Evolutionary conservation across 1,140 invertebrate species (phyloP), one percentile per base, ranked within the genome.

Genomic region (Lucilia sericata): DNA sequence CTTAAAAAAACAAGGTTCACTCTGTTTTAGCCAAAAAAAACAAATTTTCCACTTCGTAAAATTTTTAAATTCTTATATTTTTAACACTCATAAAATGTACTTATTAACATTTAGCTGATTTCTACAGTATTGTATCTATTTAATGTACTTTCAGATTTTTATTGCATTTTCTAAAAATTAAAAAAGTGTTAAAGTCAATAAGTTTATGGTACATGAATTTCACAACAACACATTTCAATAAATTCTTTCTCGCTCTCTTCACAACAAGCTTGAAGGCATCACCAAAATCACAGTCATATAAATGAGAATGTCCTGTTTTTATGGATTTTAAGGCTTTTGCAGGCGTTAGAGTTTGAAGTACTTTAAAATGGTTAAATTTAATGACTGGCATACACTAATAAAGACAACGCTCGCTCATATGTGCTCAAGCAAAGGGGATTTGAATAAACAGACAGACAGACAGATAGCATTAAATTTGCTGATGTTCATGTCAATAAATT

Each of bases 401-500:
- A 13, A 17, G 51, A 55, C 12, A 55, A 14, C 12, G 51, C 7
- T 5, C 12, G 51, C 51, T 42, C 42, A 8, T 5, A 42, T 10
- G 10, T 7, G 10, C 42, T 42, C 42, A 42, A 3, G 42, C 42
- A 7, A 42, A 42, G 10, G 42, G 42, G 42, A 42, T 7, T 42
- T 42, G 42, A 42, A 42, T 10, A 42, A 42, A 42, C 42, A 42
- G 42, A 42, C 42, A 42, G 42, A 42, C 51, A 55, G 51, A 55
- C 3, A 17, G 51, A n/a, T 12, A 55, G 51, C 51, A 17, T 55
- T 70, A 9, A 70, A 70, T 25, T 70, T 21, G n/a, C 19, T 25
- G 19, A 21, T 70, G 65, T 70, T 70, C 65, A 70, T 25, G 76
- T 51, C 76, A 80, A 80, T 80, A 80, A 51, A 80, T 80, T 80